Conservation (phyloP, 2,797 vertebrate genomes). For the Allobates femoralis region DNA sequence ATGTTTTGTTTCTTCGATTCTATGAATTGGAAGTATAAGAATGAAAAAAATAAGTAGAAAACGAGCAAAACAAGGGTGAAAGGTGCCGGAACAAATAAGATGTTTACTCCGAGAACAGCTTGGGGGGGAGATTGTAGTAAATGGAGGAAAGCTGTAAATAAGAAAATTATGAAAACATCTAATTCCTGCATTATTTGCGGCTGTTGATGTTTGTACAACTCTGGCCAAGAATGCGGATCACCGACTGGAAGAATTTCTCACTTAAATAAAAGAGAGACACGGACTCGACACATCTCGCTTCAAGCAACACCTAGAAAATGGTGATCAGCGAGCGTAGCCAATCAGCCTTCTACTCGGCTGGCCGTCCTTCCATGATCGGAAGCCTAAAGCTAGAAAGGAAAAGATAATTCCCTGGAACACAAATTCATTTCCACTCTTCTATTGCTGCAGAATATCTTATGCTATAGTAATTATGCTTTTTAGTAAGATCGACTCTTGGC, state of each 20-base stretch:
- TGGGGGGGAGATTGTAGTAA: neutral
- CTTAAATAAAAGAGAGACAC: constrained; percentile 29
- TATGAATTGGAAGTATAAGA: neutral
- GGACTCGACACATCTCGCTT: constrained; percentile 16
- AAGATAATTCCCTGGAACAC: constrained; percentile 29
- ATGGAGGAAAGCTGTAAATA: neutral
- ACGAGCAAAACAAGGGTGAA: neutral
- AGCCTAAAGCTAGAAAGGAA: constrained; percentile 20
- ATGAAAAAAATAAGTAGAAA: neutral
- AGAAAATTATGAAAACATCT: constrained; percentile 21
- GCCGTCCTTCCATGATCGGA: constrained; percentile 22
- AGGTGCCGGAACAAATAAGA: neutral
- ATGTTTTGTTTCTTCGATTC: neutral
- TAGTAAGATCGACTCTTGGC: neutral
- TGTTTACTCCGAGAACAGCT: neutral
- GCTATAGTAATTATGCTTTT: neutral
- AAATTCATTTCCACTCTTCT: neutral
- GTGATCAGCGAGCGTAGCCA: constrained; percentile 13
- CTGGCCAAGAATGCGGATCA: constrained; percentile 1
- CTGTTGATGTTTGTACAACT: neutral
- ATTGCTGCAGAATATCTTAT: neutral
- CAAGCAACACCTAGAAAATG: constrained; percentile 32
- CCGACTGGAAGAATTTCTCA: constrained; percentile 21
- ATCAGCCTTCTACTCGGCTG: constrained; percentile 37
- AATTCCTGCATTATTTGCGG: constrained; percentile 2